A percentile compares a stretch with the other conserved stretches of the same genome.
Evolutionary conservation across 53 echinoderm and acorn worm genomes (phyloP).

Genomic region (Antedon mediterranea): DNA sequence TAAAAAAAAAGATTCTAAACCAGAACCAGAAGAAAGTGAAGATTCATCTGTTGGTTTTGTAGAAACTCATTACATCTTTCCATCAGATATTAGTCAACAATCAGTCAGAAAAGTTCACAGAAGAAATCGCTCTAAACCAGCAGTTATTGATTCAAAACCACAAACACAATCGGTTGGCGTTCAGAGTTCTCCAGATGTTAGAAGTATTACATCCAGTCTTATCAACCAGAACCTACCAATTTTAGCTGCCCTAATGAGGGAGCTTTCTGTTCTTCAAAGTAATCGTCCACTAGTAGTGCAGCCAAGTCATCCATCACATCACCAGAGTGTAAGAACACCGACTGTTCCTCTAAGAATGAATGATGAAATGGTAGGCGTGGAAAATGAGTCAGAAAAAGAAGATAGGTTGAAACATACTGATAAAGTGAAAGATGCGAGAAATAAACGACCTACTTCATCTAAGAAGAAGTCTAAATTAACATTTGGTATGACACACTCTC

Average conservation of each 20-base stretch:
- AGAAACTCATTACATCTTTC: neutral
- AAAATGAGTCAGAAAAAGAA: neutral
- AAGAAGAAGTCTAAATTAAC: constrained; percentile 40
- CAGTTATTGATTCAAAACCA: neutral
- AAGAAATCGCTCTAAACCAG: neutral
- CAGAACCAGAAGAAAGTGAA: neutral
- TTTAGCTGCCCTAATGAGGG: constrained; percentile 53
- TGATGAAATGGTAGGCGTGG: neutral
- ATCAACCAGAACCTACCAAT: constrained; percentile 34
- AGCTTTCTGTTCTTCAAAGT: constrained; percentile 51
- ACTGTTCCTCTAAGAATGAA: neutral
- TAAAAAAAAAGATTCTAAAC: neutral
- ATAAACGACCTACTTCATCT: neutral
- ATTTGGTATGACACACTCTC: constrained; percentile 82
- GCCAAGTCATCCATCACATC: neutral
- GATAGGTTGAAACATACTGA: neutral
- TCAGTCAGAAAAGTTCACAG: neutral
- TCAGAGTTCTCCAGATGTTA: neutral
- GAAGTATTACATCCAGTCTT: neutral
- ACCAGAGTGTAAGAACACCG: neutral
- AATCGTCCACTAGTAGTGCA: neutral
- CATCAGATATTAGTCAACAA: neutral
- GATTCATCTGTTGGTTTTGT: neutral
- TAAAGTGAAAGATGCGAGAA: neutral
- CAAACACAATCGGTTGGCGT: too few relatives aligned